A percentile compares a stretch with the other conserved stretches of the same genome.
These are phyloP conservation scores for Tringa solitaria DNA, from an alignment of 2,113 vertebrate species.

Conservation along the genomic window DNA sequence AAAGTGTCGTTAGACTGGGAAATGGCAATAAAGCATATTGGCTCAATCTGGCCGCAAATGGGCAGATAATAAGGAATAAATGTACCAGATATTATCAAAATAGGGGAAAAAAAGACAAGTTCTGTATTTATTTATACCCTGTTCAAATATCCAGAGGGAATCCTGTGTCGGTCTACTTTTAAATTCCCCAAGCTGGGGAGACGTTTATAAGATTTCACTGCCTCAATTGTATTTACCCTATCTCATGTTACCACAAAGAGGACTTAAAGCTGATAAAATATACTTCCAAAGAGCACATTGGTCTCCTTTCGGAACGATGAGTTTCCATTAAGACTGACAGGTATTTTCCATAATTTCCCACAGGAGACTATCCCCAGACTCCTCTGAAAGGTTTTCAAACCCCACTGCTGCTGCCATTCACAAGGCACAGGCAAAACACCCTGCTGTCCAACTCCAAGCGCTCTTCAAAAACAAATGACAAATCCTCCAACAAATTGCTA, in stretches of 20 bases:
- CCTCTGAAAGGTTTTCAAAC: constrained; percentile 48
- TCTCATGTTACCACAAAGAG: constrained; percentile 20
- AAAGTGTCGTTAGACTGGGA: background rate
- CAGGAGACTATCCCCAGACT: constrained; percentile 20
- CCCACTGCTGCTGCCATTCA: constrained; percentile 12
- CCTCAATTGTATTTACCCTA: background rate
- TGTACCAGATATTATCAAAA: background rate
- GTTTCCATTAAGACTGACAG: constrained; percentile 46
- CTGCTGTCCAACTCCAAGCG: background rate
- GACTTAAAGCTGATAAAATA: constrained; percentile 12
- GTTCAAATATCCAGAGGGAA: background rate
- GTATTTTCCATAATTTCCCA: constrained; percentile 58
- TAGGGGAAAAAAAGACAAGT: background rate
- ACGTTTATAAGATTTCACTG: background rate
- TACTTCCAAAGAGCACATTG: constrained; percentile 50
- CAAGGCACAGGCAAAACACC: background rate
- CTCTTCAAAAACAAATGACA: constrained; percentile 46
- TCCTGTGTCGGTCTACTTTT: background rate
- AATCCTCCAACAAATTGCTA: constrained; percentile 28
- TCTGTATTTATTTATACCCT: background rate
- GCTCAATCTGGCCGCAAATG: background rate
- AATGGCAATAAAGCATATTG: background rate
- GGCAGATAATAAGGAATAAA: background rate
- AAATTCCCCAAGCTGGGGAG: background rate
- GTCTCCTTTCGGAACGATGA: constrained; percentile 34